phyloP scores from a whole-genome alignment of 2,888 invertebrate species.

The Proisotoma minuta region DNA sequence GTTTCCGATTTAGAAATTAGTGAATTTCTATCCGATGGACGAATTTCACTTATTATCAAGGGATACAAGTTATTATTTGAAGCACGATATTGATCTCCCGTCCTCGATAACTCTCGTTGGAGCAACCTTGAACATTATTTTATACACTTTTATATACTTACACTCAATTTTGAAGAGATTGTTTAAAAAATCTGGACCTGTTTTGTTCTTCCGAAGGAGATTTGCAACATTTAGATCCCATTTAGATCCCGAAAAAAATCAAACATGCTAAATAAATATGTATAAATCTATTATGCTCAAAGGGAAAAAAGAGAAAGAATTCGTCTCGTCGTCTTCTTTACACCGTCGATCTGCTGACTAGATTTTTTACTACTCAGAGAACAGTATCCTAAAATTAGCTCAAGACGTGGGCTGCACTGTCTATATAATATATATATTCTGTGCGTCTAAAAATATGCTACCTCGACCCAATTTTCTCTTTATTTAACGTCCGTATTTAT shows the following conservation, averaged over 20 bases:
- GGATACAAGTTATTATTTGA: conserved; percentile 7
- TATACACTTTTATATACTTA: background rate
- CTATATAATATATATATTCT: background rate
- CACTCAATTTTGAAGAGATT: background rate
- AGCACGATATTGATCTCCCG: conserved; percentile 3
- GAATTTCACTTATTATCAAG: background rate
- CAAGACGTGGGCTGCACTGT: background rate
- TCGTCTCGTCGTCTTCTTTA: background rate
- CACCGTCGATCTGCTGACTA: background rate
- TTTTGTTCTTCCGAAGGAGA: conserved; percentile 11
- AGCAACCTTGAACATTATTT: conserved; percentile 8
- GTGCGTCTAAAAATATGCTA: background rate
- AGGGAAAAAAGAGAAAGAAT: background rate
- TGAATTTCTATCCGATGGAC: background rate
- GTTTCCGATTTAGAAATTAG: background rate
- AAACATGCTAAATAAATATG: background rate
- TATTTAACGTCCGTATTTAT: background rate
- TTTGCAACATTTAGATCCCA: conserved; percentile 25
- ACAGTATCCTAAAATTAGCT: background rate
- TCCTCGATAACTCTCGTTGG: background rate
- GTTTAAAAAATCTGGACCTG: conserved; percentile 10
- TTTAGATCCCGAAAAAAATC: background rate
- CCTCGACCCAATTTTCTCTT: background rate
- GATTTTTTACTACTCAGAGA: background rate
- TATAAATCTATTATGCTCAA: background rate